Percentiles rank a stretch among this genome's conserved stretches.
These are phyloP conservation scores for Pseudopodoces humilis DNA, from an alignment of 2,113 vertebrate species.

Conservation along the genomic window DNA sequence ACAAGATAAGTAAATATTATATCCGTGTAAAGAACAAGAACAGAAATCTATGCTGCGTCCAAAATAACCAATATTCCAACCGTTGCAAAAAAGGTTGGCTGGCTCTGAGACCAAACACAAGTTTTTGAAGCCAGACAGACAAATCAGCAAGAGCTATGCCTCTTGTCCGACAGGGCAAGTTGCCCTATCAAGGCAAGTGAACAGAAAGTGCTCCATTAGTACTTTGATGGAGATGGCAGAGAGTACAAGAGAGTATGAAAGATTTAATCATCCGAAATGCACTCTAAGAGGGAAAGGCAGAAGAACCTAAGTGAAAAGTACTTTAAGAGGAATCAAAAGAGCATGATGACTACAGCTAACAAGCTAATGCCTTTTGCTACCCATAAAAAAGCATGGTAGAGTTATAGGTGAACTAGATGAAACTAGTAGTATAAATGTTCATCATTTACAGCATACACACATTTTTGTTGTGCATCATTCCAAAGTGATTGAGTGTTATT, in stretches of 20 bases:
- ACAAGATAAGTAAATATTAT: background rate
- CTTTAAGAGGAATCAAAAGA: slow-evolving; percentile 18
- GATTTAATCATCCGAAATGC: background rate
- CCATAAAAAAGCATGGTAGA: background rate
- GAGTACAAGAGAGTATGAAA: background rate
- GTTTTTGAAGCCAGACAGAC: background rate
- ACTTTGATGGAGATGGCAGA: background rate
- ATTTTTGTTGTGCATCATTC: background rate
- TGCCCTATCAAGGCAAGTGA: background rate
- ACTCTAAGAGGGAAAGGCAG: background rate
- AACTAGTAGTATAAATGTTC: background rate
- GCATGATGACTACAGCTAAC: background rate
- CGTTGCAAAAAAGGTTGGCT: background rate
- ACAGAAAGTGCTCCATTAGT: background rate
- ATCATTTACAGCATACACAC: background rate
- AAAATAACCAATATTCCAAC: background rate
- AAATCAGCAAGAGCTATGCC: background rate
- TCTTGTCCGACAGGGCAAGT: background rate
- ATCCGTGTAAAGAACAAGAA: background rate
- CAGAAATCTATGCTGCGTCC: background rate
- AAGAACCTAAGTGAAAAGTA: background rate
- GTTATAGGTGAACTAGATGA: background rate
- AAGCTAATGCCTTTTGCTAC: background rate
- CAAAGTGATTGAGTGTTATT: background rate
- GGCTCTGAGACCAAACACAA: background rate